Evolutionary conservation across 2,797 vertebrate species (phyloP).

Genomic region (Luscinia luscinia): DNA sequence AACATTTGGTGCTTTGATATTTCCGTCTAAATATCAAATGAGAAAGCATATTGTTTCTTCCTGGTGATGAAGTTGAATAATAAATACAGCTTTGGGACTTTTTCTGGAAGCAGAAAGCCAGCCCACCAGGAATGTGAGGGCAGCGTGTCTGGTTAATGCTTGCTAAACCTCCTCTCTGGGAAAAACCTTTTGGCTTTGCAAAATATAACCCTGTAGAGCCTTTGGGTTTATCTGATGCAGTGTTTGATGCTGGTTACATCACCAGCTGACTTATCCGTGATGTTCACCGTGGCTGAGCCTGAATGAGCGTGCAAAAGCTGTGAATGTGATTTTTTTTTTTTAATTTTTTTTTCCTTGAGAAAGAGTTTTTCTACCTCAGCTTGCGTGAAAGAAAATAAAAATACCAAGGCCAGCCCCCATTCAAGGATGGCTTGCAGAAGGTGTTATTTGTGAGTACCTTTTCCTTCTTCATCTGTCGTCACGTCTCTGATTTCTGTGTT

Average conservation of each 20-base stretch:
- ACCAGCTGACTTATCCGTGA: slow-evolving; percentile 69
- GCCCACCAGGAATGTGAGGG: neutral
- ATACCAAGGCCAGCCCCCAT: slow-evolving; percentile 55
- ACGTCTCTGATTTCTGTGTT: slow-evolving; percentile 54
- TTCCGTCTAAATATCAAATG: slow-evolving; percentile 48
- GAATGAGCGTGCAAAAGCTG: slow-evolving; percentile 77
- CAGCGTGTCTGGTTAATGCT: slow-evolving; percentile 19
- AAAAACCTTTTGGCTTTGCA: slow-evolving; percentile 70
- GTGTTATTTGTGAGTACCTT: slow-evolving; percentile 91
- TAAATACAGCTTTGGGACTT: slow-evolving; percentile 41
- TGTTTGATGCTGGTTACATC: slow-evolving; percentile 79
- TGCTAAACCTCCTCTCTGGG: slow-evolving; percentile 57
- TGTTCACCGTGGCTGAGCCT: slow-evolving; percentile 74
- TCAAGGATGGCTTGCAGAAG: slow-evolving; percentile 87
- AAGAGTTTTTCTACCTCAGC: slow-evolving; percentile 66
- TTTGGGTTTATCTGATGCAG: slow-evolving; percentile 75
- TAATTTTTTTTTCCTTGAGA: slow-evolving; percentile 24
- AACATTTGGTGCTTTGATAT: slow-evolving; percentile 72
- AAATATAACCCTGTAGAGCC: slow-evolving; percentile 70
- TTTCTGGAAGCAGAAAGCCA: slow-evolving; percentile 41
- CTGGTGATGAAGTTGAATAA: slow-evolving; percentile 40
- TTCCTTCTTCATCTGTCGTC: slow-evolving; percentile 68
- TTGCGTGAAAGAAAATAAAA: slow-evolving; percentile 49
- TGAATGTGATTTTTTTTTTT: slow-evolving; percentile 63
- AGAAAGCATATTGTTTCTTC: slow-evolving; percentile 45